Conservation (phyloP, 1,140 invertebrate species). For the Drosophila jambulina region DNA sequence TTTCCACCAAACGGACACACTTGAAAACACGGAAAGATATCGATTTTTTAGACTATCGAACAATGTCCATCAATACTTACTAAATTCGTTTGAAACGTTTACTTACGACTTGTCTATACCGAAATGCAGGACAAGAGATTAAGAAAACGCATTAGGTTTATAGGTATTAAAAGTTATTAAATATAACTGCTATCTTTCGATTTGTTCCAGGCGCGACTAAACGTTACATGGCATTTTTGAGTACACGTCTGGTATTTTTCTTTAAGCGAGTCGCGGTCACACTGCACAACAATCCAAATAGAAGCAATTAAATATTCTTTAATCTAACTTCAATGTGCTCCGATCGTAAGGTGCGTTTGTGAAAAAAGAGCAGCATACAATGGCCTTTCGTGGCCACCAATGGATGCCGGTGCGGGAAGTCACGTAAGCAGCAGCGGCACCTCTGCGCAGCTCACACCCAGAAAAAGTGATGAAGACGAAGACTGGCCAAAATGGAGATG, state of each 20-base stretch:
- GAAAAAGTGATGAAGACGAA: slow-evolving; percentile 54
- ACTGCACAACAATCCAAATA: slow-evolving; percentile 44
- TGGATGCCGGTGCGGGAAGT: slow-evolving; percentile 19
- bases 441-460: slow-evolving; percentile 70
- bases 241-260: background rate
- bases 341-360: slow-evolving; percentile 5
- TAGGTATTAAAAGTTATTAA: too few species aligned
- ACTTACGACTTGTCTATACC: background rate
- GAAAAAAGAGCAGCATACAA: background rate
- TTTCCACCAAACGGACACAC: background rate
- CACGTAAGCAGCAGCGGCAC: slow-evolving; percentile 26
- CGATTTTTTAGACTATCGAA: background rate
- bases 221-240: background rate
- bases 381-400: slow-evolving; percentile 5
- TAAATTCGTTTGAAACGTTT: too few species aligned
- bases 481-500: slow-evolving; percentile 17
- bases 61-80: too few species aligned
- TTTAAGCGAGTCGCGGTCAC: slow-evolving; percentile 1
- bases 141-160: background rate
- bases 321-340: slow-evolving; percentile 8
- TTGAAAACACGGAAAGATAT: background rate
- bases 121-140: background rate
- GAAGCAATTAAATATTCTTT: slow-evolving; percentile 46
- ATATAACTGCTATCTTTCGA: too few species aligned
- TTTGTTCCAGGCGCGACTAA: too few species aligned